These are phyloP conservation scores for Rhopalosiphum padi DNA, from an alignment of 1,140 invertebrate genomes.

Conservation along the genomic window DNA sequence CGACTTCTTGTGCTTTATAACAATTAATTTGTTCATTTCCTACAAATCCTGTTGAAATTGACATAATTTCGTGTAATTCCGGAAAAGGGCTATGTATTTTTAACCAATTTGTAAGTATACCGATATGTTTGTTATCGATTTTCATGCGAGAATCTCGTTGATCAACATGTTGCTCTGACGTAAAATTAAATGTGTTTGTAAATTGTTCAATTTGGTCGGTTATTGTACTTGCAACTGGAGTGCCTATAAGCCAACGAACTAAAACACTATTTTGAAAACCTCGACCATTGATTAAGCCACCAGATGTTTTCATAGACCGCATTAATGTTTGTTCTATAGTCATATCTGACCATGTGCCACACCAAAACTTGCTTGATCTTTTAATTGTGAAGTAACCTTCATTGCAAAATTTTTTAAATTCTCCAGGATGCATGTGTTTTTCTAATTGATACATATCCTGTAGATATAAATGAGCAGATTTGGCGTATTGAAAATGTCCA, in stretches of 20 bases:
- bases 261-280: constrained; percentile 63
- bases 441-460: too few species aligned
- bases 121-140: constrained; percentile 63
- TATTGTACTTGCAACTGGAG: constrained; percentile 59
- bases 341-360: constrained; percentile 64
- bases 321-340: constrained; percentile 64
- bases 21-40: constrained; percentile 64
- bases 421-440: constrained; percentile 59
- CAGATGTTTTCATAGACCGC: constrained; percentile 64
- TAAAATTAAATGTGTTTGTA: constrained; percentile 61
- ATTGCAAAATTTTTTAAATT: not conserved
- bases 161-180: constrained; percentile 65
- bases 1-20: constrained; percentile 63
- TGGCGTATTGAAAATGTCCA: too few species aligned
- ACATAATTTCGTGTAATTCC: constrained; percentile 61
- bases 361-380: constrained; percentile 64
- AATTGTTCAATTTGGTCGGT: constrained; percentile 62
- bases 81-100: constrained; percentile 62
- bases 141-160: constrained; percentile 62
- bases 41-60: constrained; percentile 63
- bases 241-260: constrained; percentile 63
- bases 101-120: constrained; percentile 63
- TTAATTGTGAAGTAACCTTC: constrained; percentile 63
- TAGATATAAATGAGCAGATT: too few species aligned
- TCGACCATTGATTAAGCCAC: constrained; percentile 63